A percentile compares a stretch with the other conserved stretches of the same genome.
These are phyloP conservation scores for Agrypnus murinus DNA, from an alignment of 2,888 invertebrate genomes.

Conservation along the genomic window DNA sequence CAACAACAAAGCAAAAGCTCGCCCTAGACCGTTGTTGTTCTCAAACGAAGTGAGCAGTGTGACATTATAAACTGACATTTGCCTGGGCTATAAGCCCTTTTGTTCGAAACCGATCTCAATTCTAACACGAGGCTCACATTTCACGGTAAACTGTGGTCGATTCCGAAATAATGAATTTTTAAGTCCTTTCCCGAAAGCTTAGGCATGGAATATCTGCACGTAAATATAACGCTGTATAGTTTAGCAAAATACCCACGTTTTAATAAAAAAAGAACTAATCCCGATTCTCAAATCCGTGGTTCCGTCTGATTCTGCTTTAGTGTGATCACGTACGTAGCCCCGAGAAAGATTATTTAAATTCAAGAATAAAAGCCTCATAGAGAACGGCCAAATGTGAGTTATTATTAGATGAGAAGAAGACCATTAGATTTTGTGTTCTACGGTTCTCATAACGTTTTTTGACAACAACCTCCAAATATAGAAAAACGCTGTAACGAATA, in stretches of 20 bases:
- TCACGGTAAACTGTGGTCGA: conserved; percentile 56
- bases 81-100: conserved; percentile 49
- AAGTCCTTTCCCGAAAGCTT: conserved; percentile 46
- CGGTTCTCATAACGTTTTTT: conserved; percentile 16
- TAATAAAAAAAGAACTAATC: conserved; percentile 32
- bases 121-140: conserved; percentile 52
- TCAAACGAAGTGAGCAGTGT: conserved; percentile 57
- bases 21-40: conserved; percentile 46
- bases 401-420: conserved; percentile 25
- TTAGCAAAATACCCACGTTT: conserved; percentile 32
- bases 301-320: conserved; percentile 27
- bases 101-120: conserved; percentile 53
- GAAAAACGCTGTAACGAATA: conserved; percentile 35
- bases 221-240: conserved; percentile 3
- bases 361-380: conserved; percentile 6
- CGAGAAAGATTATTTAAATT: conserved; percentile 36
- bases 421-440: conserved; percentile 28
- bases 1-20: conserved; percentile 48
- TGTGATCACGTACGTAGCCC: conserved; percentile 34
- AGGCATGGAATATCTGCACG: conserved; percentile 39
- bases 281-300: conserved; percentile 27
- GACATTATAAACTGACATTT: conserved; percentile 57
- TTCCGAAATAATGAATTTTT: conserved; percentile 56
- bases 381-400: conserved; percentile 19
- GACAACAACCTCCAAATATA: conserved; percentile 20